Base-by-base conservation (phyloP, 2,888 invertebrate species). In the Euphydryas editha region DNA sequence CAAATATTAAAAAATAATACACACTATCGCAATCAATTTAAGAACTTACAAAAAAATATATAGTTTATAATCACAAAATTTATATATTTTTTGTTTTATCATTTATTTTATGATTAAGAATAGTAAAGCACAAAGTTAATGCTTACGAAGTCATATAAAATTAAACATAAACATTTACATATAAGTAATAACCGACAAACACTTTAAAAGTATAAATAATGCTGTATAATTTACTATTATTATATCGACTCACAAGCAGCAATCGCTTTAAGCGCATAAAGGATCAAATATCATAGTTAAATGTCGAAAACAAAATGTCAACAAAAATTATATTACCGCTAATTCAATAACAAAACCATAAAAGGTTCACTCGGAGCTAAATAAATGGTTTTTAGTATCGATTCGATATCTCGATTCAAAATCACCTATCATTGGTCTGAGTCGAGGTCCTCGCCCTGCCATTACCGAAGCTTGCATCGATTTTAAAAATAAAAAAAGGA, bases 401-500 rank as follows among this genome's bases (percentile, higher is more conserved):
- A 54, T 54, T 54, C 17, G 36, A 36, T 54, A 54, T 54, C 54
- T 54, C 30, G 36, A 17, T 17, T 17, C 17, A 17, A 17, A 54
- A 54, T 54, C 54, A 17, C 30, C 54, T 51, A 51, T 51, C 49
- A 21, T 49, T 46, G n/a, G n/a, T n/a, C 11, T 30, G 54, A 54
- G 17, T 54, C 10, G 54, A 54, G 54, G 54, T 54, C 54, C 36
- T 54, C 36, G 54, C 36, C 36, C 36, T 30, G 36, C 36, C 17
- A 54, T 54, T 54, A 54, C 36, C 54, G 54, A 54, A 54, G 54
- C 49, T 51, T 21, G 49, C 3, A 54, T 54, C 30, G 54, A 36
- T 54, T 36, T 36, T 36, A 54, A 44, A 59, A 64, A 59, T 56
- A 47, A 47, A 59, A 47, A 59, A 64, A 59, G n/a, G 64, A 36